phyloP scores from a whole-genome alignment of 2,888 invertebrate genomes.

The Eupithecia pulchellata region DNA sequence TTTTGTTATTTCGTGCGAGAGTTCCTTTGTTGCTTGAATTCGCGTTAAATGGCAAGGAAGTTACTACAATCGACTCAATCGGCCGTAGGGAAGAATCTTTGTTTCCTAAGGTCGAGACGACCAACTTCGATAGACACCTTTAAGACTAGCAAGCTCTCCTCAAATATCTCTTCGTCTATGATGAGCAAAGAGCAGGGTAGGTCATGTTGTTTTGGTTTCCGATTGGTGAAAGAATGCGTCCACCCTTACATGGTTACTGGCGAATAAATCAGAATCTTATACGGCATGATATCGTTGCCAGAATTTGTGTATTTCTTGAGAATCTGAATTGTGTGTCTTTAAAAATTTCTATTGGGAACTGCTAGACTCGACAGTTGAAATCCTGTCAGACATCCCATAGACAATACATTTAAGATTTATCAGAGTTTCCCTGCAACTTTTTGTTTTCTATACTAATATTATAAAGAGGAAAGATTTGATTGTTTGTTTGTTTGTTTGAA shows the following conservation, averaged over 20 bases:
- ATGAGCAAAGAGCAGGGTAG: constrained; percentile 50
- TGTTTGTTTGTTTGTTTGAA: too few relatives aligned
- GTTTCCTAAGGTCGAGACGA: constrained; percentile 78
- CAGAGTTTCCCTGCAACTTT: not conserved
- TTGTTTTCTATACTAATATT: too few relatives aligned
- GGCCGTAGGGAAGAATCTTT: constrained; percentile 81
- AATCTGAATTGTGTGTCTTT: not conserved
- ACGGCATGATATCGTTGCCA: constrained; percentile 76
- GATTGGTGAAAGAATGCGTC: constrained; percentile 67
- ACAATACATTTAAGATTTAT: not conserved
- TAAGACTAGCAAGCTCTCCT: constrained; percentile 47
- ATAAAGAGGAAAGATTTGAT: too few relatives aligned
- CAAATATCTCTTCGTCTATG: constrained; percentile 11
- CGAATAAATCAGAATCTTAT: constrained; percentile 83
- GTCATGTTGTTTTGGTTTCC: constrained; percentile 59
- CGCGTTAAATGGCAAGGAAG: constrained; percentile 84
- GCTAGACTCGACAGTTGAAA: not conserved
- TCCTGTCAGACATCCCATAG: not conserved
- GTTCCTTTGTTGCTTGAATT: constrained; percentile 82
- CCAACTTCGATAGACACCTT: constrained; percentile 65
- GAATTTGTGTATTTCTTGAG: constrained; percentile 55
- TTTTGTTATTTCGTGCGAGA: constrained; percentile 83
- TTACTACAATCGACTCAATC: constrained; percentile 82
- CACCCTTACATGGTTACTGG: constrained; percentile 69
- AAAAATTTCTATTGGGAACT: not conserved